Evolutionary conservation across 1,140 invertebrate species (phyloP), one percentile per base, ranked within the genome.

Genomic region (Brachionus koreanus): DNA sequence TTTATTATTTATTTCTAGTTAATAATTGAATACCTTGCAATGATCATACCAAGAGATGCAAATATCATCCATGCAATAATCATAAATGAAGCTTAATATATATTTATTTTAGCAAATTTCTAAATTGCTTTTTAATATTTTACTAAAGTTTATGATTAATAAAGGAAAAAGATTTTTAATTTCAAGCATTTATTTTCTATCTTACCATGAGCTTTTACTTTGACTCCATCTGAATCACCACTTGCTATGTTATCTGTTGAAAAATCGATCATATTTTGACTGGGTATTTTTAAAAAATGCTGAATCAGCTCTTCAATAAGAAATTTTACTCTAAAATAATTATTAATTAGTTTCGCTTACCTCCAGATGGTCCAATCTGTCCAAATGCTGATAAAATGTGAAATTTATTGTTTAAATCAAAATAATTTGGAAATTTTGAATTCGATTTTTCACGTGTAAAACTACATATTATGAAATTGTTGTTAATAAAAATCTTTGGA

Each of bases 31-130:
- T 49, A 77, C 52, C 74, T 61, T 46, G 46, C 76, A 16, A 79
- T 42, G 0, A 39, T 61, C 49, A 79, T 57, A n/a, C 49, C 76
- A 37, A 65, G 13, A 29, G 76, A 13, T 12, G 61, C 49, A 35
- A 79, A 42, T 33, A 79, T 43, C n/a, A 61, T 79, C 76, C 76
- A 79, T 61, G 76, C n/a, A 7, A 79, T 39, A 23, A 57, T 61
- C 76, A 79, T 79, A 29, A 79, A 79, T 5, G 61, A 5, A 65
- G 61, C 76, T 79, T 35, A 52, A 77, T n/a, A 19, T 9, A 25
- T 63, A 23, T 29, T 63, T 33, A 10, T 23, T 25, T 63, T 10
- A 46, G 5, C n/a, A 46, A 46, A 46, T 46, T 46, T 23, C 16
- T 63, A 23, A 63, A 63, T 25, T 29, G 1, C 29, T 29, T 29